Evolutionary conservation across 2,797 vertebrate genomes (phyloP).

Genomic region (Pipistrellus nathusii): DNA sequence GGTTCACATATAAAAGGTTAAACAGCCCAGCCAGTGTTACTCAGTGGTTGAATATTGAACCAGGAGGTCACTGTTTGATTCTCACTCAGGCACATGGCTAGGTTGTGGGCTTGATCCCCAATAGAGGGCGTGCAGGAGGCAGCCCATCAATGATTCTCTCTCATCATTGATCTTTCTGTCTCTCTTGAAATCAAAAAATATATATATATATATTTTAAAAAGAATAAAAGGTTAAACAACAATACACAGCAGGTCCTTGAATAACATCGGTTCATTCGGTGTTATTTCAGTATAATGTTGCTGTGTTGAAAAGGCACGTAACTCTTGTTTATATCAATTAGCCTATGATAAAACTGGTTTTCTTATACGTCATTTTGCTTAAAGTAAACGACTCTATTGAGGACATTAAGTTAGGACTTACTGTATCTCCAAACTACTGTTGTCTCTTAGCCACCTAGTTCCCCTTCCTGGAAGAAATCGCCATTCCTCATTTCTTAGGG

Average conservation of each 20-base stretch:
- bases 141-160: too few species aligned
- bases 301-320: not conserved
- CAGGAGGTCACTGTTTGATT: too few species aligned
- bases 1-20: not conserved
- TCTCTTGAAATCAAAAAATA: too few species aligned
- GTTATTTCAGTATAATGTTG: not conserved
- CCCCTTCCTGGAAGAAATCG: not conserved
- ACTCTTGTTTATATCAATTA: not conserved
- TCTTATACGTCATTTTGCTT: not conserved
- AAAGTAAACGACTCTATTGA: not conserved
- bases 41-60: too few species aligned
- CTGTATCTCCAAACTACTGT: not conserved
- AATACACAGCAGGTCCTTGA: not conserved
- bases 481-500: not conserved
- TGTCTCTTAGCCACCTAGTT: not conserved
- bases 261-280: not conserved
- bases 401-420: not conserved
- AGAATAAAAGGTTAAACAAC: not conserved
- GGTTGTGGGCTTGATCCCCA: too few species aligned
- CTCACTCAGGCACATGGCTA: too few species aligned
- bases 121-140: too few species aligned
- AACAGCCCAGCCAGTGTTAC: not conserved
- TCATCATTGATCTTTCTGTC: too few species aligned
- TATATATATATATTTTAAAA: too few species aligned
- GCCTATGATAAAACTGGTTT: not conserved